Percentiles rank a stretch among this genome's conserved stretches.
phyloP scores from a whole-genome alignment of 1,140 invertebrate species.

The Drosophila lacteicornis region DNA sequence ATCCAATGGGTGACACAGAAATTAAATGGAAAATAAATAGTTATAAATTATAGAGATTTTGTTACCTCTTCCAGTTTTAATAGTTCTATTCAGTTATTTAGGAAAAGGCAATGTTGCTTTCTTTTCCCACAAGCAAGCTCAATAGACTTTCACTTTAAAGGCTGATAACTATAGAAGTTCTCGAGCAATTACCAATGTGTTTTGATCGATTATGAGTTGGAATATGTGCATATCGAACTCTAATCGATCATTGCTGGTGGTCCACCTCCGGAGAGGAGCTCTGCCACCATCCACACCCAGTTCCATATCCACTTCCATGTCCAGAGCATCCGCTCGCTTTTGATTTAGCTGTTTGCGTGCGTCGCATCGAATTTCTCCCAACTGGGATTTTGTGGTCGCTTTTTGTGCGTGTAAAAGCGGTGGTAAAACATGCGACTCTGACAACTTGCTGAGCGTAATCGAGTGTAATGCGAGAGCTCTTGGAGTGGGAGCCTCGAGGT shows the following conservation, averaged over 20 bases:
- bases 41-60: not conserved
- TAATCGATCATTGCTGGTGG: slow-evolving; percentile 52
- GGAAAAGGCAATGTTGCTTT: not conserved
- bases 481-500: not conserved
- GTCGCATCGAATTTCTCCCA: slow-evolving; percentile 69
- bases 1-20: no score
- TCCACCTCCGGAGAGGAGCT: slow-evolving; percentile 15
- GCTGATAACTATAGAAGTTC: not conserved
- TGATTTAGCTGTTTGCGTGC: slow-evolving; percentile 28
- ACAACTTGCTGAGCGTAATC: slow-evolving; percentile 43
- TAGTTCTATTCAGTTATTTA: not conserved
- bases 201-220: not conserved
- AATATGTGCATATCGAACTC: slow-evolving; percentile 21
- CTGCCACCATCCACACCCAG: not conserved
- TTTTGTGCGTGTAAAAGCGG: slow-evolving; percentile 71
- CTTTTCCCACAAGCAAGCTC: not conserved
- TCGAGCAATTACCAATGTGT: not conserved
- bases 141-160: slow-evolving; percentile 7
- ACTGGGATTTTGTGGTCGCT: slow-evolving; percentile 46
- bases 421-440: slow-evolving; percentile 65
- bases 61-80: not conserved
- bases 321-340: not conserved
- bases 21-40: no score
- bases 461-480: slow-evolving; percentile 39
- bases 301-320: slow-evolving; percentile 1